Percentiles rank a stretch among this genome's conserved stretches.
These are phyloP conservation scores for Equus przewalskii DNA, from an alignment of 2,113 vertebrate genomes.

Conservation along the genomic window DNA sequence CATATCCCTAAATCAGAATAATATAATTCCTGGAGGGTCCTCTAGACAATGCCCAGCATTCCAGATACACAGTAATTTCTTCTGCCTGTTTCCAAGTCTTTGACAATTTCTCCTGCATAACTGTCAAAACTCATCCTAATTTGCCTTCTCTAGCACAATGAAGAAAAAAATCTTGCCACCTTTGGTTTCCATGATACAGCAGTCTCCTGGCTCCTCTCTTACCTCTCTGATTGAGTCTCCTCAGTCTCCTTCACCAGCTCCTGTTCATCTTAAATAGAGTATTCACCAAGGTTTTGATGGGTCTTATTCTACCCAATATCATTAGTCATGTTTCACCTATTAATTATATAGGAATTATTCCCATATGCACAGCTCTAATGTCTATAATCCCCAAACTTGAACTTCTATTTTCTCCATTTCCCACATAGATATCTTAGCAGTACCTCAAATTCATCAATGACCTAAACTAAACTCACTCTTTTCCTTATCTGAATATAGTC, in stretches of 20 bases:
- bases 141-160: neutral
- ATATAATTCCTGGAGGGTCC: neutral
- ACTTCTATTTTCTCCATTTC: constrained; percentile 31
- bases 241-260: neutral
- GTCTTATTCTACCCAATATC: neutral
- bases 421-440: neutral
- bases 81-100: neutral
- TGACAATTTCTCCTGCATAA: neutral
- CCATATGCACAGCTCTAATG: neutral
- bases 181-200: neutral
- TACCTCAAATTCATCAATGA: constrained; percentile 32
- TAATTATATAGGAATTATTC: constrained; percentile 19
- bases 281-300: neutral
- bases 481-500: neutral
- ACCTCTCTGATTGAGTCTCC: neutral
- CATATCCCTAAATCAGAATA: neutral
- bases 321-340: neutral
- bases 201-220: neutral
- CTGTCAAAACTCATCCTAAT: constrained; percentile 15
- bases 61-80: neutral
- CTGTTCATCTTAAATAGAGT: neutral
- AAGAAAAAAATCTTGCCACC: neutral
- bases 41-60: neutral
- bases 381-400: neutral
- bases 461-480: neutral